phyloP scores from a whole-genome alignment of 2,113 vertebrate species.

The Oreochromis niloticus region DNA sequence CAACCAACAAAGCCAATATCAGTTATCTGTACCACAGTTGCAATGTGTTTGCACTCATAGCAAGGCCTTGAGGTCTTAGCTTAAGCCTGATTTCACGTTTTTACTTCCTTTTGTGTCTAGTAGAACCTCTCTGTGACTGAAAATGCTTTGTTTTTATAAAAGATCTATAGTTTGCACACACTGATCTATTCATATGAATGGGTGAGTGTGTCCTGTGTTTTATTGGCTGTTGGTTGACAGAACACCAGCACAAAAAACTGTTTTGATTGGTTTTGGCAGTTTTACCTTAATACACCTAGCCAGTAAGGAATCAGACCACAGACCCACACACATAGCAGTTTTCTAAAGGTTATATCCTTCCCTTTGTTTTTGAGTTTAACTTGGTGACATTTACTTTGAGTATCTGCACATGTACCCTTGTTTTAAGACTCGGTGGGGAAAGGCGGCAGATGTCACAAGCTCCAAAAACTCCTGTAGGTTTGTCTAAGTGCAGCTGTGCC shows the following conservation, averaged over 20 bases:
- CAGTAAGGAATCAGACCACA: neutral
- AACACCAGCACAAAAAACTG: neutral
- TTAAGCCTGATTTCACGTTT: neutral
- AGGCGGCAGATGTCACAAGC: neutral
- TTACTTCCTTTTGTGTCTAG: neutral
- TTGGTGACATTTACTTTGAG: neutral
- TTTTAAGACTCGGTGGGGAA: neutral
- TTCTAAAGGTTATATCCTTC: constrained; percentile 3
- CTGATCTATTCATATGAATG: neutral
- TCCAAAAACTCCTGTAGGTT: neutral
- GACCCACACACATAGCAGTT: neutral
- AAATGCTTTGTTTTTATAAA: neutral
- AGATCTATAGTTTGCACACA: rapidly evolving
- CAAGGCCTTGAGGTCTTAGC: neutral
- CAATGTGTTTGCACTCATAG: neutral
- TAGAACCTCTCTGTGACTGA: neutral
- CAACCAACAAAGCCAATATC: neutral
- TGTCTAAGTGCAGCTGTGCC: neutral
- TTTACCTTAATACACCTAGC: neutral
- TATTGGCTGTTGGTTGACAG: neutral
- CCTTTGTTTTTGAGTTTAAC: neutral
- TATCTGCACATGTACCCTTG: neutral
- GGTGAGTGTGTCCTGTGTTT: neutral
- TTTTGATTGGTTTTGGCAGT: neutral
- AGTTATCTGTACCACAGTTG: neutral